Base-by-base conservation (phyloP, 2,888 invertebrate species). In the Leptura quadrifasciata region DNA sequence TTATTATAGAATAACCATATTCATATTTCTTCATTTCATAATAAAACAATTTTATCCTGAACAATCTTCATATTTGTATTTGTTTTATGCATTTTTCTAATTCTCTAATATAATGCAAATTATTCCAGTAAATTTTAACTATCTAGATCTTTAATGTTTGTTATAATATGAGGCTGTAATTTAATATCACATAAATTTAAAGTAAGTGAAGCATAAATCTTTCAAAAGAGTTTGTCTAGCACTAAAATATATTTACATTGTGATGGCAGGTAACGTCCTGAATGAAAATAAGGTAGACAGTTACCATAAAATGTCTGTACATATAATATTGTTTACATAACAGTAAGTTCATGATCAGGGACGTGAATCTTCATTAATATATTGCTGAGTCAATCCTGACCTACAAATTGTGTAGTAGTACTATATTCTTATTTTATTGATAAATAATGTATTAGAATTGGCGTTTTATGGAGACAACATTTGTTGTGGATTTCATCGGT, bases 281-380 rank as follows among this genome's bases (percentile, higher is more conserved):
- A 75, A 79, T 79, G 64, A 63, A 63, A 79, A 79, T 79, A 58
- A 76, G 72, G 65, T 67, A 75, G 75, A 73, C 71, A 39, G 70
- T 65, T 60, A 57, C 54, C 57, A 71, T 67, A 71, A 70, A 75
- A 74, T 63, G 57, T 17, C 57, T 47, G 57, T 58, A 64, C 57
- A 47, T 55, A 57, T 39, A 58, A 61, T 60, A 58, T 73, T 80
- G 79, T 82, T 82, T 82, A 80, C 82, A 80, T 82, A 82, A 80
- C 77, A 78, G 79, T 79, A 80, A 79, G 82, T 80, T 82, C 82
- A 82, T 77, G 82, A 82, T 79, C 81, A 80, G 67, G 80, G 77
- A 80, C 80, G 76, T 52, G 61, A 52, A 47, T 71, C 71, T 61
- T 71, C 71, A 69, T 69, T 35, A 69, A 58, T 60, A 18, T 58